Evolutionary conservation across 2,113 vertebrate species (phyloP).

Genomic region (Bucco capensis): DNA sequence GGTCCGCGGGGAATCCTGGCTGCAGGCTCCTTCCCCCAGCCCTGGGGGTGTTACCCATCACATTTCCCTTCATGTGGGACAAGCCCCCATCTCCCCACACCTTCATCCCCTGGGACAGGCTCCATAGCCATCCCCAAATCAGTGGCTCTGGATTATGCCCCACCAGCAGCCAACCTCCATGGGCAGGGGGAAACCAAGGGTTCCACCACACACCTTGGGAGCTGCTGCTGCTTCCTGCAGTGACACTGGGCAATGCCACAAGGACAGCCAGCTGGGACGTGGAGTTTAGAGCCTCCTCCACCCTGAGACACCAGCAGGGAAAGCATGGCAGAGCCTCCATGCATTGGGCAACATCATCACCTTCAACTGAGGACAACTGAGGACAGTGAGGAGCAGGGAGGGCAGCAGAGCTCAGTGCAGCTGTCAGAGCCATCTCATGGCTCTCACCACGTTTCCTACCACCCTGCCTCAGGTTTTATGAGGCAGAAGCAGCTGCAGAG

Average conservation of each 20-base stretch:
- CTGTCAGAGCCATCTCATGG: rapidly evolving
- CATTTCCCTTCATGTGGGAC: rapidly evolving
- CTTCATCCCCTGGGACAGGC: neutral
- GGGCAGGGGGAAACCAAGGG: neutral
- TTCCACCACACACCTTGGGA: rapidly evolving
- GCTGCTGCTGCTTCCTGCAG: neutral
- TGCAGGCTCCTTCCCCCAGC: too few species aligned
- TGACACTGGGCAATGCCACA: rapidly evolving
- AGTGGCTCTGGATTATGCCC: rapidly evolving
- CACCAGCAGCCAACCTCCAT: too few species aligned
- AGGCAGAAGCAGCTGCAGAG: neutral
- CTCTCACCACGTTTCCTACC: rapidly evolving
- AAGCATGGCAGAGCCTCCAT: rapidly evolving
- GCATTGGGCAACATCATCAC: rapidly evolving
- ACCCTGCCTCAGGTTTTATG: rapidly evolving
- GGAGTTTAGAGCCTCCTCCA: neutral
- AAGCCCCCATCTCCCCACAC: neutral
- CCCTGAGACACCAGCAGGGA: neutral
- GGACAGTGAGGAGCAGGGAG: neutral
- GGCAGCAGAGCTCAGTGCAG: neutral
- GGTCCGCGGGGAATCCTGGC: neutral
- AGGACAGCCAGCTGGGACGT: neutral
- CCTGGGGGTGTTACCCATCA: too few species aligned
- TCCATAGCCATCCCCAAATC: rapidly evolving
- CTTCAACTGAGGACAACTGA: neutral